Percentiles rank a stretch among this genome's conserved stretches.
phyloP scores from a whole-genome alignment of 2,888 invertebrate species.

The Choreutis nemorana region DNA sequence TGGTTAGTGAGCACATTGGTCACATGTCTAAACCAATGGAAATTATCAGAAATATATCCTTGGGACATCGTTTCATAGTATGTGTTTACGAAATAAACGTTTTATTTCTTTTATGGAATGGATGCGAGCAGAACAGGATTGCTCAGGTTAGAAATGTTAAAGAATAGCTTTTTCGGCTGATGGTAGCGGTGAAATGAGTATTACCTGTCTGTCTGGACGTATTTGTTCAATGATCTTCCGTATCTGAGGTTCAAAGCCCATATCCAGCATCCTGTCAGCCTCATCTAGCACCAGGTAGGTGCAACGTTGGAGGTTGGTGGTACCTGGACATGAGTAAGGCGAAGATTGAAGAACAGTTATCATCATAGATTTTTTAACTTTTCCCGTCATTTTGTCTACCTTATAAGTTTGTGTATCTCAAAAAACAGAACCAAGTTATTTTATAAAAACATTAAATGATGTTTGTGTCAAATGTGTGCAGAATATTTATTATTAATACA shows the following conservation, averaged over 20 bases:
- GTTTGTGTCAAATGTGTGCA: background rate
- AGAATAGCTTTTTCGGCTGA: too few species aligned
- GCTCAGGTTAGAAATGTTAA: too few species aligned
- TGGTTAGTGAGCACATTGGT: too few species aligned
- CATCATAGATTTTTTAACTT: too few species aligned
- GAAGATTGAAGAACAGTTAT: too few species aligned
- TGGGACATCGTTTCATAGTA: too few species aligned
- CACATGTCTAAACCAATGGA: too few species aligned
- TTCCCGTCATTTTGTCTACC: too few species aligned
- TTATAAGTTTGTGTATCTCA: background rate
- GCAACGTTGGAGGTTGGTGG: conserved; percentile 83
- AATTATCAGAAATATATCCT: too few species aligned
- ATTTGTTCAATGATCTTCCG: conserved; percentile 96
- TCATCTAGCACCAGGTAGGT: conserved; percentile 86
- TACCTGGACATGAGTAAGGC: conserved; percentile 32
- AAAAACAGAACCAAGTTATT: background rate
- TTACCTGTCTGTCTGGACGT: conserved; percentile 88
- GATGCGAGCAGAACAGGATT: too few species aligned
- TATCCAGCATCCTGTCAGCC: conserved; percentile 97
- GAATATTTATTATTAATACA: background rate
- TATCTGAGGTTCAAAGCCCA: conserved; percentile 99
- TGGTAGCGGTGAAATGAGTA: background rate
- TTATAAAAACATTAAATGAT: background rate
- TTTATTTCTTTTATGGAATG: too few species aligned
- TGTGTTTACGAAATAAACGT: too few species aligned